Conservation (phyloP, 2,888 invertebrate species). For the Drosophila setosimentum region DNA sequence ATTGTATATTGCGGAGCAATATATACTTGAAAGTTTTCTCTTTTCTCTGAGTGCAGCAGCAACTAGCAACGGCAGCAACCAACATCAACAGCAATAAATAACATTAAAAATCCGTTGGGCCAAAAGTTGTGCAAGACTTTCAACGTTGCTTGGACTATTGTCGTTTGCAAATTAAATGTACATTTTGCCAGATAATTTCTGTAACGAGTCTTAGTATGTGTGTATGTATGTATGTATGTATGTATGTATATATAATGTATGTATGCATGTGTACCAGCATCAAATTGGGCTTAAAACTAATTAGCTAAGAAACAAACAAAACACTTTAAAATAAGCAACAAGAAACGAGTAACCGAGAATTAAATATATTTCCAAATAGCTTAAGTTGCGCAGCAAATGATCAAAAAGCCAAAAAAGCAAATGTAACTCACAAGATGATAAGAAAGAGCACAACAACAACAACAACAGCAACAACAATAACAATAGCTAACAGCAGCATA, state of each 20-base stretch:
- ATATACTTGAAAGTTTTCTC: not conserved
- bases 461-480: conserved; percentile 29
- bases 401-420: conserved; percentile 81
- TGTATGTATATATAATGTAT: conserved; percentile 5
- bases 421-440: conserved; percentile 78
- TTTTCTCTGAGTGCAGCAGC: conserved; percentile 18
- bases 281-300: conserved; percentile 63
- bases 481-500: conserved; percentile 54
- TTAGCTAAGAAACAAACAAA: conserved; percentile 59
- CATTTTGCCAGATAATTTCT: conserved; percentile 73
- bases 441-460: conserved; percentile 37
- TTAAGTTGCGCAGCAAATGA: conserved; percentile 75
- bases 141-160: conserved; percentile 57
- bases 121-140: conserved; percentile 63
- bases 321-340: conserved; percentile 48
- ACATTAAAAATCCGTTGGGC: conserved; percentile 74
- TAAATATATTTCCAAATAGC: conserved; percentile 41
- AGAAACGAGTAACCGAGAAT: conserved; percentile 23
- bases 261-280: conserved; percentile 28
- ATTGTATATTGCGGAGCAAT: not conserved
- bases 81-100: conserved; percentile 68
- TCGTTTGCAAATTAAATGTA: conserved; percentile 73
- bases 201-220: conserved; percentile 30
- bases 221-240: conserved; percentile 9
- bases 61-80: conserved; percentile 27